A percentile compares a stretch with the other conserved stretches of the same genome.
Conservation (phyloP, 2,888 invertebrate species). For the Platycnemis pennipes region DNA sequence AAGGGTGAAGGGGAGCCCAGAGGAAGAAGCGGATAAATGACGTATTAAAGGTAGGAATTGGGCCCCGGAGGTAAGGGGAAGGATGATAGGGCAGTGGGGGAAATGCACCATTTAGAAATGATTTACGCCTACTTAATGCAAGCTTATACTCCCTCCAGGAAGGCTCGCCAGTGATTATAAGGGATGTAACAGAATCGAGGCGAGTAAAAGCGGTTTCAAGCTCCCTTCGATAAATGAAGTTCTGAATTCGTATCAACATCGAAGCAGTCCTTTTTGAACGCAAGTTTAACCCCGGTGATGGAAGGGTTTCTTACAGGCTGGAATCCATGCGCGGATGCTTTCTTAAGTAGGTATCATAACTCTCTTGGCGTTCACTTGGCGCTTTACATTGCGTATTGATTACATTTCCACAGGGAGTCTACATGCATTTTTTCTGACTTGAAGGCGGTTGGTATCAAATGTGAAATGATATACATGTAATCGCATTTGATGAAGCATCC, state of each 20-base stretch:
- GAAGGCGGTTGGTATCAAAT: no score
- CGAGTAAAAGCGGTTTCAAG: neutral
- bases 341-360: no score
- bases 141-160: slow-evolving; percentile 22
- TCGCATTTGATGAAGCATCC: no score
- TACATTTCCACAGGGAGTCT: no score
- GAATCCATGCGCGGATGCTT: no score
- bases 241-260: neutral
- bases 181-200: slow-evolving; percentile 34
- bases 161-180: slow-evolving; percentile 29
- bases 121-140: slow-evolving; percentile 55
- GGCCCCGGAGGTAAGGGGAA: neutral
- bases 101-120: slow-evolving; percentile 42
- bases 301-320: neutral
- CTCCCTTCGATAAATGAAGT: neutral
- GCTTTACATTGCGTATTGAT: no score
- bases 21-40: slow-evolving; percentile 39
- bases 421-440: no score
- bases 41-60: slow-evolving; percentile 36
- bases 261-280: neutral
- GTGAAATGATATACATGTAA: no score
- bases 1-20: neutral
- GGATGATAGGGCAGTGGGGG: neutral
- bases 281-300: neutral
- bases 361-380: no score